Evolutionary conservation across 1,140 invertebrate species (phyloP), one percentile per base, ranked within the genome.

Genomic region (Melanaphis sacchari): DNA sequence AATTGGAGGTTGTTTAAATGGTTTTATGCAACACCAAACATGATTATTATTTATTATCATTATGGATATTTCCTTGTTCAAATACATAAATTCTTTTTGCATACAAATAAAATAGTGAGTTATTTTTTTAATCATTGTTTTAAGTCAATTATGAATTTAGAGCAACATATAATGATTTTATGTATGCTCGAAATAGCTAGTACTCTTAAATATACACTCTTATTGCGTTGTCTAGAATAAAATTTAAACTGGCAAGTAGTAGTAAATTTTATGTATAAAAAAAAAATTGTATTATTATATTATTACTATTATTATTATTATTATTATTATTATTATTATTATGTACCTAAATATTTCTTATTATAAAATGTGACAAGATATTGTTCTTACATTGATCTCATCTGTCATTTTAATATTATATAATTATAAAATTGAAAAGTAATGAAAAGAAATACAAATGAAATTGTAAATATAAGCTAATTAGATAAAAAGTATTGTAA

Each of bases 321-420:
- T 36, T 54, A 54, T 36, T 54, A 90, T 40, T 90, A 54, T 59
- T 91, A 91, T 49, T 43, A 31, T 90, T 91, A 81, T 90, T 22
- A 82, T 92, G 46, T 81, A 52, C 22, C 6, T 52, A 54, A 85
- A 93, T 81, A 82, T 84, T 43, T 76, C 24, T 81, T 49, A 46
- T 82, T 85, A 41, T 93, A 93, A 21, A 84, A 93, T 43, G 21
- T 93, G 91, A 93, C 91, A 84, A 38, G 81, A 52, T 85, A 84
- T 93, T 52, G 81, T 85, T 92, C 36, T 91, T 8, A 43, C 43
- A 40, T 92, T 93, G 91, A 93, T 93, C 91, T 93, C 91, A 93
- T 93, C 91, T 85, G 81, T 93, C 91, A 93, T 93, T 31, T 85
- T 54, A 52, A 54, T 46, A 52, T 49, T 31, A 41, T 26, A 40